Conservation (phyloP, 1,140 invertebrate species). For the Euschistus heros region DNA sequence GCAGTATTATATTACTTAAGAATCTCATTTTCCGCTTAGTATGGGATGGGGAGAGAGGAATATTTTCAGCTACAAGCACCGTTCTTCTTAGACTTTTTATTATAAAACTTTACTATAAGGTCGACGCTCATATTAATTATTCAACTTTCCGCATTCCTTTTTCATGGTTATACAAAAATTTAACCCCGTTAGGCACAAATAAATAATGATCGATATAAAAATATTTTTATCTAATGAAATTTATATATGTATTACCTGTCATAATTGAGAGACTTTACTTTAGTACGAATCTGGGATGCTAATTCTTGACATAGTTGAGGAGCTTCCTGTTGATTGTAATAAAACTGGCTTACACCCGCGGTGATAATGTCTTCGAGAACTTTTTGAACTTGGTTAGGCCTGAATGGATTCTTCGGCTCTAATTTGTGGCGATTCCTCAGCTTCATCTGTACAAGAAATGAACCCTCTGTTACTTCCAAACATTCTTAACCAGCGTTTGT, state of each 20-base stretch:
- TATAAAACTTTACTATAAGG: too few species aligned
- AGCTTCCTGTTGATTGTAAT: slow-evolving; percentile 18
- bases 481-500: too few species aligned
- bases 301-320: slow-evolving; percentile 16
- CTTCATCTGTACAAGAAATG: not conserved
- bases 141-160: too few species aligned
- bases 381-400: slow-evolving; percentile 17
- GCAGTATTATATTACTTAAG: too few species aligned
- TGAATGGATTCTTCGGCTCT: slow-evolving; percentile 23
- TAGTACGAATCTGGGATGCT: slow-evolving; percentile 11
- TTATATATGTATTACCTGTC: slow-evolving; percentile 19
- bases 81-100: not conserved
- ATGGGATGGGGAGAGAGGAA: too few species aligned
- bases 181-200: not conserved
- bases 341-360: slow-evolving; percentile 17
- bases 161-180: not conserved
- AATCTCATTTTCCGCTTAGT: too few species aligned
- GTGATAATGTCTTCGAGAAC: slow-evolving; percentile 21
- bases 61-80: not conserved
- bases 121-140: too few species aligned
- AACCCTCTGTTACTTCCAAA: too few species aligned
- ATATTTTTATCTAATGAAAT: not conserved
- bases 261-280: slow-evolving; percentile 19
- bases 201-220: not conserved
- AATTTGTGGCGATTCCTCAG: slow-evolving; percentile 12